Base-by-base conservation (phyloP, 2,888 invertebrate genomes). In the Escarpia spicata region DNA sequence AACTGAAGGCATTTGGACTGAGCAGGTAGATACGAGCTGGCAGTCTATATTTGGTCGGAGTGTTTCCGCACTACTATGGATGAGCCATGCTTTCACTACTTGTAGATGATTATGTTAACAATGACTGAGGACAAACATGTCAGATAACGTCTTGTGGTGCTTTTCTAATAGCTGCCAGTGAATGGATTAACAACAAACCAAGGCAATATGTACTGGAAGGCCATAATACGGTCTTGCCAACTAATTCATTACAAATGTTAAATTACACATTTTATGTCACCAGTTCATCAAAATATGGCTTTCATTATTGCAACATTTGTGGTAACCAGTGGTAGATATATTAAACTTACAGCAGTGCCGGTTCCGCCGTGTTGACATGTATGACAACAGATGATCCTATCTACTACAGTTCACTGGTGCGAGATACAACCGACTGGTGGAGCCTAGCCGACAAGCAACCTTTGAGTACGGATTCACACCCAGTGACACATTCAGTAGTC, bases 401-500 rank as follows among this genome's bases (percentile, higher is more conserved):
- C 75, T 26, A 58, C 93, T 93, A 92, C 95, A 97, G 97, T 99
- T 99, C 97, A 98, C 99, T 0, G 98, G 98, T 0, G 97, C 98
- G 95, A 97, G 98, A 1, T 99, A 98, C 97, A 98, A 98, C 96
- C 98, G 98, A 95, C 97, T 98, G 95, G 98, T 99, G 0, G 98
- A 98, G 95, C 98, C 99, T 0, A 97, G 98, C 92, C 98, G 98
- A 94, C 99, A 99, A 97, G 99, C 99, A 2, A 99, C 99, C 0
- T 98, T 99, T 93, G 98, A 98, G 45, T 99, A 99, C 97, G 98
- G 98, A 0, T 99, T 99, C 96, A 97, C 98, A 93, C 99, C 99
- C 44, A 98, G 98, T 92, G 99, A 99, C 96, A 98, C 98, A n/a
- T 99, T 99, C 95, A 99, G 99, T 95, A 98, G 99, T 90, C 97